Percentiles rank a stretch among this genome's conserved stretches.
phyloP scores from a whole-genome alignment of 2,797 vertebrate species.

The Vultur gryphus region DNA sequence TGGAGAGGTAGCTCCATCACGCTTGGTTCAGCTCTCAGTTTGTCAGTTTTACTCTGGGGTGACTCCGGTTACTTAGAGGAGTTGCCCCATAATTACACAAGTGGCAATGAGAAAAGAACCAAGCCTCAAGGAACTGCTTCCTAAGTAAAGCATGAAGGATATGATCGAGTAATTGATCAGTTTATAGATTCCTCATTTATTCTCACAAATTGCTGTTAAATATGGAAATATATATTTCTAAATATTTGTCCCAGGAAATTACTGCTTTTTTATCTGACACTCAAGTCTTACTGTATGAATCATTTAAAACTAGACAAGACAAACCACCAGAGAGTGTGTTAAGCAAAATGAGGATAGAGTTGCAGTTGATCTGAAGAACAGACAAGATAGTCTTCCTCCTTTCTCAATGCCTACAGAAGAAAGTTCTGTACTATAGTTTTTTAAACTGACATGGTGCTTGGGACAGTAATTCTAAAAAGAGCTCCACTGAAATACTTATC shows the following conservation, averaged over 20 bases:
- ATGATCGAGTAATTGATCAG: background rate
- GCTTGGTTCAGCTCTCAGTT: background rate
- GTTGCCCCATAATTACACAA: background rate
- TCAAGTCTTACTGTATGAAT: background rate
- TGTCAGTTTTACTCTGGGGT: background rate
- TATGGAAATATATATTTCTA: background rate
- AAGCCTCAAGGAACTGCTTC: background rate
- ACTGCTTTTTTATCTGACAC: background rate
- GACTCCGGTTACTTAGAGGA: background rate
- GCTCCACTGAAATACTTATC: background rate
- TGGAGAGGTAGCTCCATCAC: background rate
- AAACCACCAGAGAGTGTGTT: background rate
- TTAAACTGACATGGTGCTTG: background rate
- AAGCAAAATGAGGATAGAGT: background rate
- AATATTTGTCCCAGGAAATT: constrained; percentile 14
- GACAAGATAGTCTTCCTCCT: background rate
- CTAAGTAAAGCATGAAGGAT: background rate
- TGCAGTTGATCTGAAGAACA: background rate
- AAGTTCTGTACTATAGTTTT: background rate
- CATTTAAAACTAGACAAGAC: background rate
- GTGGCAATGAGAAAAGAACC: background rate
- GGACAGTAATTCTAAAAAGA: background rate
- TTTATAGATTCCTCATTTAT: background rate
- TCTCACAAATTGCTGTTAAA: background rate
- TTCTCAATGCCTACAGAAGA: background rate